Conservation (phyloP, 2,888 invertebrate genomes). For the Tupiocoris notatus region DNA sequence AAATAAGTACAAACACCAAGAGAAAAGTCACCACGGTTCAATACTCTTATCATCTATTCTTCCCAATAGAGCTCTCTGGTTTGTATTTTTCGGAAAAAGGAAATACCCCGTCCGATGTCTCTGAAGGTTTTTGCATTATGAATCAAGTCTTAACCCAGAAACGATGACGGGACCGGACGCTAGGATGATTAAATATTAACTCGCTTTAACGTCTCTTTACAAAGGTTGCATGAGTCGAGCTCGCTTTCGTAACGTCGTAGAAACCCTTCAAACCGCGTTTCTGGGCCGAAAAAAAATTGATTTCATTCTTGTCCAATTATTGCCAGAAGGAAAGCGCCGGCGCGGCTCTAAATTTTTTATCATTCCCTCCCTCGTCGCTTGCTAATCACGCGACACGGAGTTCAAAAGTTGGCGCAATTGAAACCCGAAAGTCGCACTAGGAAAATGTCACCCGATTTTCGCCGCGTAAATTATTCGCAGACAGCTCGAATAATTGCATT, state of each 20-base stretch:
- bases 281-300: neutral
- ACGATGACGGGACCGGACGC: neutral
- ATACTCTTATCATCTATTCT: no score
- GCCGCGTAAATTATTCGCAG: neutral
- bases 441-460: neutral
- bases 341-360: neutral
- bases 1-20: no score
- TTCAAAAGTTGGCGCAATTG: neutral
- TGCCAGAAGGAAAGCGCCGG: neutral
- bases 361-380: neutral
- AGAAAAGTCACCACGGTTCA: no score
- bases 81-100: neutral
- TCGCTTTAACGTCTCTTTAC: neutral
- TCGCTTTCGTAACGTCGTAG: neutral
- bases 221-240: neutral
- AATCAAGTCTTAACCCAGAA: neutral
- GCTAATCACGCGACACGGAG: neutral
- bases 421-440: neutral
- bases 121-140: neutral
- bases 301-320: neutral
- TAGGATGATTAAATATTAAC: neutral
- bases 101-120: neutral
- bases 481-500: neutral
- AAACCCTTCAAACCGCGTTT: neutral
- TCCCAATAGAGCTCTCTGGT: no score